Percentiles rank a stretch among this genome's conserved stretches.
Evolutionary conservation across 2,113 vertebrate species (phyloP).

Genomic region (Mormoops blainvillei): DNA sequence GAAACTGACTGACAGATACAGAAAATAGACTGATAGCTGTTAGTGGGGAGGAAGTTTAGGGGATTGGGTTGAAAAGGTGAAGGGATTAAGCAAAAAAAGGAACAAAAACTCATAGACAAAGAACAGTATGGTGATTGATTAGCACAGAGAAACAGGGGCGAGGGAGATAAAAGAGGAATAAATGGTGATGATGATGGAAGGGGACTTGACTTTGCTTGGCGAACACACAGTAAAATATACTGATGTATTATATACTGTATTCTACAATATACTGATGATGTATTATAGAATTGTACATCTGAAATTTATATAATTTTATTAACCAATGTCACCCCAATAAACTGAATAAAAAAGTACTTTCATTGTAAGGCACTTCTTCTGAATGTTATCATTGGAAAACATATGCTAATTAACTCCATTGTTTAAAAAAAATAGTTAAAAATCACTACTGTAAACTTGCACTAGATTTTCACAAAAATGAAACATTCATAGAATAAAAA

Average conservation of each 20-base stretch:
- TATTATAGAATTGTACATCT: neutral
- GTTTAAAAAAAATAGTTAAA: neutral
- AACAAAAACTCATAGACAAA: neutral
- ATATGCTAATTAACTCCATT: conserved; percentile 35
- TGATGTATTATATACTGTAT: neutral
- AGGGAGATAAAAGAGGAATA: neutral
- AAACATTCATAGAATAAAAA: neutral
- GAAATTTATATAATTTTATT: neutral
- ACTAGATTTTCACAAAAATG: neutral
- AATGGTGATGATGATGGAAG: too few species aligned
- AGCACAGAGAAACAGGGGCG: neutral
- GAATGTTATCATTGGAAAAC: conserved; percentile 30
- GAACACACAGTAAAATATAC: neutral
- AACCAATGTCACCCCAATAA: neutral
- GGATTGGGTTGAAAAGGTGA: neutral
- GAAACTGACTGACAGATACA: neutral
- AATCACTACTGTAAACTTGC: neutral
- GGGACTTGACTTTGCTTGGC: neutral
- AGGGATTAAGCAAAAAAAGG: neutral
- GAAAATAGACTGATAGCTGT: neutral
- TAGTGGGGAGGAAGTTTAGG: neutral
- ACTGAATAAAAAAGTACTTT: neutral
- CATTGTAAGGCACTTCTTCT: conserved; percentile 41
- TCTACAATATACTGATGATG: neutral
- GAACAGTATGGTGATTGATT: neutral